phyloP scores from a whole-genome alignment of 2,113 vertebrate genomes.

The Ageneiosus marmoratus region DNA sequence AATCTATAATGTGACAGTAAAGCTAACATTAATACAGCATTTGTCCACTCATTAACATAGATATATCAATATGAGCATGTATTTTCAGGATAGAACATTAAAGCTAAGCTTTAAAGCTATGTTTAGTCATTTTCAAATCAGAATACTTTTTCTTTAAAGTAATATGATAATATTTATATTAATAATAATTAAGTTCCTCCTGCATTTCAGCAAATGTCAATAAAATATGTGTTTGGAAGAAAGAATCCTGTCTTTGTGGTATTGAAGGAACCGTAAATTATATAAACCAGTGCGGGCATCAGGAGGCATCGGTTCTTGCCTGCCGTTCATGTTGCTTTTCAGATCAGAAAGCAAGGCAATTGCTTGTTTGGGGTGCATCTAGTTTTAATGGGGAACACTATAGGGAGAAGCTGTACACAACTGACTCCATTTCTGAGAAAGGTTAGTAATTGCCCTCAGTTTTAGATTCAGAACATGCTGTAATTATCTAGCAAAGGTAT shows the following conservation, averaged over 20 bases:
- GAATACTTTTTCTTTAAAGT: background rate
- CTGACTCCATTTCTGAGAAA: background rate
- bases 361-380: background rate
- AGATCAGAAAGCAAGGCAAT: background rate
- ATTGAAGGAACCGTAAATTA: background rate
- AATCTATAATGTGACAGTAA: background rate
- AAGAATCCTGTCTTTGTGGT: background rate
- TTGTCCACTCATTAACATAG: background rate
- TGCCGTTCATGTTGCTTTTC: background rate
- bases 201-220: background rate
- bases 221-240: background rate
- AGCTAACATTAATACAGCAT: background rate
- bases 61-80: background rate
- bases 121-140: background rate
- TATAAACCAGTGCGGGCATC: background rate
- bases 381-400: background rate
- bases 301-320: background rate
- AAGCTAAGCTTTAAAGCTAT: background rate
- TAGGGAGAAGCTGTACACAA: background rate
- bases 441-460: background rate
- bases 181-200: background rate
- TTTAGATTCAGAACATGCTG: background rate
- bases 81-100: background rate
- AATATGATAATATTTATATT: background rate
- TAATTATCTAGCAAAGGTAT: background rate